Conservation (phyloP, 1,140 invertebrate species). For the Scaptomyza hsui region DNA sequence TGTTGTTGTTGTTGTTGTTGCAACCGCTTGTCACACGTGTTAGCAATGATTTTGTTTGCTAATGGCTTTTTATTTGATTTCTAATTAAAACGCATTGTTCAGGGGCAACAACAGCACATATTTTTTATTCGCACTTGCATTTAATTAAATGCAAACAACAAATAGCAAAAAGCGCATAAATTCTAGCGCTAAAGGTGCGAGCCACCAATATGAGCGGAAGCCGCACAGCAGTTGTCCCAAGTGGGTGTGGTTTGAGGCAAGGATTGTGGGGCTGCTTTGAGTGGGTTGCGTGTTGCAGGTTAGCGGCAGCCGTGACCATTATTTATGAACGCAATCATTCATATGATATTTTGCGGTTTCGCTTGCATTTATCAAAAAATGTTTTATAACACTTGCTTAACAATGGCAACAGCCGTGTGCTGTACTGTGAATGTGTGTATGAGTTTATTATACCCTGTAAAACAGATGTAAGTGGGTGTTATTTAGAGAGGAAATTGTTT, state of each 20-base stretch:
- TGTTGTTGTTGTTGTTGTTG: slow-evolving; percentile 27
- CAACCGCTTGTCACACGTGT: slow-evolving; percentile 63
- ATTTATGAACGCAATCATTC: slow-evolving; percentile 81
- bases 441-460: neutral
- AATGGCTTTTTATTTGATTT: slow-evolving; percentile 75
- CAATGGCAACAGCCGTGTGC: slow-evolving; percentile 22
- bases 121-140: slow-evolving; percentile 50
- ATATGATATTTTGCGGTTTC: slow-evolving; percentile 79
- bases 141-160: slow-evolving; percentile 82
- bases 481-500: too few species aligned
- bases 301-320: slow-evolving; percentile 50
- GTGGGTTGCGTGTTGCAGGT: slow-evolving; percentile 6
- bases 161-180: slow-evolving; percentile 68
- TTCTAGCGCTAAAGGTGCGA: slow-evolving; percentile 46
- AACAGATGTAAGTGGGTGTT: neutral
- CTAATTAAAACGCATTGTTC: slow-evolving; percentile 71
- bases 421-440: slow-evolving; percentile 2
- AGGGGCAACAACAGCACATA: neutral
- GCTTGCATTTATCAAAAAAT: slow-evolving; percentile 76
- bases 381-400: slow-evolving; percentile 76
- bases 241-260: neutral
- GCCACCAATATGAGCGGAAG: slow-evolving; percentile 11
- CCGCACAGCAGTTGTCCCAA: neutral
- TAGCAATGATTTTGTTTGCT: slow-evolving; percentile 66
- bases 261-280: neutral